Conservation (phyloP, 2,888 invertebrate species). For the Strigamia transsilvanica region DNA sequence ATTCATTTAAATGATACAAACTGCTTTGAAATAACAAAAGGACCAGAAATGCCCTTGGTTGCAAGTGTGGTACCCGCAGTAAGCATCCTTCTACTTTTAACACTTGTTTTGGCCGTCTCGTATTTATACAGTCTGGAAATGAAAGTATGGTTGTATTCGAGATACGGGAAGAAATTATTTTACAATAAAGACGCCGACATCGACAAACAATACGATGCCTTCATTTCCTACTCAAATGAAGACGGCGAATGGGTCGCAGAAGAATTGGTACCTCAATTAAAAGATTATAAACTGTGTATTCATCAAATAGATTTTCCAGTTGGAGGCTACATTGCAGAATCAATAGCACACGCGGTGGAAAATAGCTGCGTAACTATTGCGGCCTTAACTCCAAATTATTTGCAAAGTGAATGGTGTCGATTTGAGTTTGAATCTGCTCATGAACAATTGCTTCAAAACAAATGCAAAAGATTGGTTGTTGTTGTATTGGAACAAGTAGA, state of each 20-base stretch:
- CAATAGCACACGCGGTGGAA: conserved; percentile 76
- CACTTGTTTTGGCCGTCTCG: neutral
- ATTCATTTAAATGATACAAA: neutral
- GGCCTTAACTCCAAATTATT: conserved; percentile 73
- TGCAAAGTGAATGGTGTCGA: conserved; percentile 78
- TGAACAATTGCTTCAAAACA: conserved; percentile 73
- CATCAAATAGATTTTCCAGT: conserved; percentile 78
- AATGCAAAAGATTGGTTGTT: conserved; percentile 75
- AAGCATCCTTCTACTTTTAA: neutral
- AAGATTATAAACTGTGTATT: conserved; percentile 76
- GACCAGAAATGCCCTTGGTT: neutral
- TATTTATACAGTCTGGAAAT: conserved; percentile 22
- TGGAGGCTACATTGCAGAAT: conserved; percentile 75
- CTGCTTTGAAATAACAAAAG: neutral
- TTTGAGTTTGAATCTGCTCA: conserved; percentile 79
- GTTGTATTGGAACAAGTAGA: conserved; percentile 76
- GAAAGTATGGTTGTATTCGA: conserved; percentile 73
- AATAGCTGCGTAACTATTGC: conserved; percentile 76
- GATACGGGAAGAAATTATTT: conserved; percentile 64
- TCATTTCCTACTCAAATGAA: conserved; percentile 72
- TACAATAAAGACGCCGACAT: conserved; percentile 63
- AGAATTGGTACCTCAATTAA: conserved; percentile 73
- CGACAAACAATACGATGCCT: conserved; percentile 78
- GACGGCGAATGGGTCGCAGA: conserved; percentile 77
- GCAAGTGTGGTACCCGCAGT: neutral